These are phyloP conservation scores for Australoheros scitulus DNA, from an alignment of 2,113 vertebrate species.

Conservation along the genomic window DNA sequence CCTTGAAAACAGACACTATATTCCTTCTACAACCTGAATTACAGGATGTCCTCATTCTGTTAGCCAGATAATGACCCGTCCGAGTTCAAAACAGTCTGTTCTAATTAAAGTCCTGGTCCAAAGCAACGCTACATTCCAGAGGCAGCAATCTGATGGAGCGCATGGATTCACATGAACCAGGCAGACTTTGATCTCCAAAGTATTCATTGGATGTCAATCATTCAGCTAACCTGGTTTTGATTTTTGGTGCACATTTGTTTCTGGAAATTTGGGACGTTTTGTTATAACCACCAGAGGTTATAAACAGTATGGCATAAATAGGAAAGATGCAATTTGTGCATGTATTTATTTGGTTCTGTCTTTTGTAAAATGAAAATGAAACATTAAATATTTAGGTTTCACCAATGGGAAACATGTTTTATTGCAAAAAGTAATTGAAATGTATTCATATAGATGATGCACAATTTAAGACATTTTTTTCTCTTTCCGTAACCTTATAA, in stretches of 20 bases:
- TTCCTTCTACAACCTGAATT: slow-evolving; percentile 48
- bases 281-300: slow-evolving; percentile 7
- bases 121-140: slow-evolving; percentile 65
- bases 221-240: slow-evolving; percentile 27
- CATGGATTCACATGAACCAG: slow-evolving; percentile 54
- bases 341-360: background rate
- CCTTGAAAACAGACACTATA: slow-evolving; percentile 46
- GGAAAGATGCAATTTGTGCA: background rate
- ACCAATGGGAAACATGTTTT: background rate
- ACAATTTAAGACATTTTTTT: background rate
- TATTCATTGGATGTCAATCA: slow-evolving; percentile 57
- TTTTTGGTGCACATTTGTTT: slow-evolving; percentile 29
- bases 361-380: background rate
- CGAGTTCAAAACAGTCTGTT: slow-evolving; percentile 69
- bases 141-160: slow-evolving; percentile 66
- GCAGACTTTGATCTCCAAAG: slow-evolving; percentile 64
- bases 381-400: background rate
- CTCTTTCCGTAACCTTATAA: background rate
- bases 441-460: background rate
- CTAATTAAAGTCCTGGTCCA: slow-evolving; percentile 70
- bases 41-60: slow-evolving; percentile 33
- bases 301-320: background rate
- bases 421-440: background rate
- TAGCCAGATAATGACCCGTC: slow-evolving; percentile 62
- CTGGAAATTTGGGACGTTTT: slow-evolving; percentile 41